phyloP scores from a whole-genome alignment of 1,140 invertebrate species.

The Pseudomyrmex sp. region DNA sequence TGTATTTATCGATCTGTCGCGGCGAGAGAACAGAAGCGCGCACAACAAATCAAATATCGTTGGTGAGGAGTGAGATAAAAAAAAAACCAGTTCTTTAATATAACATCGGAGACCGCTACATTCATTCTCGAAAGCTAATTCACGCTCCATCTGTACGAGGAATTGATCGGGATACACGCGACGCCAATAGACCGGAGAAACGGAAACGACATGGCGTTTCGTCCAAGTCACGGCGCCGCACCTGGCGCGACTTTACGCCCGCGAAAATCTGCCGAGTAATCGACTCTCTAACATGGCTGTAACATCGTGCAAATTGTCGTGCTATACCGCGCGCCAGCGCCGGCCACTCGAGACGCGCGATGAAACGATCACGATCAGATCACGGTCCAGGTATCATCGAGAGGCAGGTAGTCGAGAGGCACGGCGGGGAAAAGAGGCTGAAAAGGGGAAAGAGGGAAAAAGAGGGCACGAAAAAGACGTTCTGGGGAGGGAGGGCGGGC shows the following conservation, averaged over 20 bases:
- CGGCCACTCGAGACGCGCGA: slow-evolving; percentile 45
- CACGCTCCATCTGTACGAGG: slow-evolving; percentile 2
- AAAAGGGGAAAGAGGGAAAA: neutral
- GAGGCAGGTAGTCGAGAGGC: slow-evolving; percentile 64
- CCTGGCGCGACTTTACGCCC: slow-evolving; percentile 51
- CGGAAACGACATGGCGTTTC: slow-evolving; percentile 26
- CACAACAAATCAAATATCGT: neutral
- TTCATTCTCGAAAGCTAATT: neutral
- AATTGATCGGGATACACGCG: slow-evolving; percentile 22
- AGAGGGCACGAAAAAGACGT: slow-evolving; percentile 30
- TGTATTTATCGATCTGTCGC: slow-evolving; percentile 32
- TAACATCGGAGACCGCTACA: too few relatives aligned
- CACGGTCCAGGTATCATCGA: slow-evolving; percentile 62
- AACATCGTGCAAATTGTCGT: slow-evolving; percentile 58
- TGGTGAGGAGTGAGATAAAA: neutral
- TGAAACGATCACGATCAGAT: slow-evolving; percentile 64
- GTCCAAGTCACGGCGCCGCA: slow-evolving; percentile 26
- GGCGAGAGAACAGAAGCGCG: neutral
- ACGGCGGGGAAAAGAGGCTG: neutral
- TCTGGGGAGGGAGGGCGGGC: slow-evolving; percentile 35
- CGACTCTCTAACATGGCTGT: slow-evolving; percentile 55
- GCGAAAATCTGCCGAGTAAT: slow-evolving; percentile 56
- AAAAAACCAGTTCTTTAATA: too few relatives aligned
- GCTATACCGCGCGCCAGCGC: slow-evolving; percentile 30
- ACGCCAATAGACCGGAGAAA: slow-evolving; percentile 22